Evolutionary conservation across 30 jellyfish, hydroid and myxozoan genomes (phyloP), one percentile per base, ranked within the genome.

Genomic region (Cassiopea andromeda): DNA sequence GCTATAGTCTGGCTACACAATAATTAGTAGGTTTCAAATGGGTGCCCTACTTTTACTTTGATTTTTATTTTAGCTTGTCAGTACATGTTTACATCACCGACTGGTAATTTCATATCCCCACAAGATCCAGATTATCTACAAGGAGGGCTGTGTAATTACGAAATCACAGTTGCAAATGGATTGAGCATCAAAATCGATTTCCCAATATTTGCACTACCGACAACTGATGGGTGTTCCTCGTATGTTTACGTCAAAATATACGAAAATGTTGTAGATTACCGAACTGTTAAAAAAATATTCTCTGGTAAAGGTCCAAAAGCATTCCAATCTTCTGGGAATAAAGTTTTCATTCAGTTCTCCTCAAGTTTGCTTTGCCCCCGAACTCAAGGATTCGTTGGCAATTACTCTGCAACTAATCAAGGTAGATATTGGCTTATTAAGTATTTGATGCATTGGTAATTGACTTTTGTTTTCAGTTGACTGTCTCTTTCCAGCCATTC

Each of bases 41-140:
- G 38, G 38, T 27, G 38, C 38, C 38, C 38, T 27, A 27, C 38
- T 58, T 6, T 6, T 64, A 0, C 73, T 5, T 64, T 13, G 5
- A 2, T 58, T 58, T 2, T 17, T 27, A 64, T 14, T 64, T 64
- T 64, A 64, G 73, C 73, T 4, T 64, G 73, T 38, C 5, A 38
- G 8, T 10, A 75, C 18, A 0, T 75, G 83, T 46, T 75, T 7
- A 18, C 60, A 58, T 3, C 83, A 38, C 13, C 4, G 6, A 16
- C 83, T 18, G 83, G 83, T 54, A 38, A 44, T 27, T 75, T 75
- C 68, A 38, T 69, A 7, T 75, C 83, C 1, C 83, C 68, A 10
- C 61, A 54, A 44, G 44, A 44, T 13, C 83, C 83, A 16, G 69
- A 7, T 10, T 16, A 38, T 10, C 38, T 10, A 17, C 19, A 48